These are phyloP conservation scores for Melanerpes aurifrons DNA, from an alignment of 2,113 vertebrate genomes.

Conservation along the genomic window DNA sequence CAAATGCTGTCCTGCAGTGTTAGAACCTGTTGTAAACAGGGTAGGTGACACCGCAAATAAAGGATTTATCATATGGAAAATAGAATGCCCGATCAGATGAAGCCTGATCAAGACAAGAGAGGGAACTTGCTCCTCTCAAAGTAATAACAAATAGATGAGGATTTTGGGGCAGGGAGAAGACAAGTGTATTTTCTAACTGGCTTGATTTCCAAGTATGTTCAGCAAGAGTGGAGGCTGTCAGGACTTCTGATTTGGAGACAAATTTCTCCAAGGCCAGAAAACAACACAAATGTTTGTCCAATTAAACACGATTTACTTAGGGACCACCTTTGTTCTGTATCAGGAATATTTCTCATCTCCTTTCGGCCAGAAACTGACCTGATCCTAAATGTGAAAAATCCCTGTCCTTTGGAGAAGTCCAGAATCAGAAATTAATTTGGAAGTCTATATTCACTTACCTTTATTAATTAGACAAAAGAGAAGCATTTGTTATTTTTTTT, in stretches of 20 bases:
- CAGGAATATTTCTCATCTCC: background rate
- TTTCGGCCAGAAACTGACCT: background rate
- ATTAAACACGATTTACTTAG: background rate
- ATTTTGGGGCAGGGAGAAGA: background rate
- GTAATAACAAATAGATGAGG: background rate
- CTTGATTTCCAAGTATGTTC: rapidly evolving
- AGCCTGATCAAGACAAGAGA: background rate
- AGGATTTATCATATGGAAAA: background rate
- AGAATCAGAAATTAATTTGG: background rate
- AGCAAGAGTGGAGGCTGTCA: background rate
- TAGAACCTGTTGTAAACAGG: background rate
- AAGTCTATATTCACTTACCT: background rate
- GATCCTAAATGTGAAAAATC: background rate
- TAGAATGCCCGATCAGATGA: background rate
- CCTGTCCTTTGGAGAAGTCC: background rate
- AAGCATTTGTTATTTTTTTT: background rate
- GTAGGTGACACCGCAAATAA: background rate
- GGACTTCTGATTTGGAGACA: background rate
- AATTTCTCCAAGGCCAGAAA: background rate
- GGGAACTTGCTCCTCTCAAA: background rate
- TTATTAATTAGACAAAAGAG: background rate
- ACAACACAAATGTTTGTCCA: background rate
- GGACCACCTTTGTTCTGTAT: background rate
- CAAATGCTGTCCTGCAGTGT: background rate
- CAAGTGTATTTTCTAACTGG: background rate